Evolutionary conservation across 2,888 invertebrate genomes (phyloP).

Genomic region (Hyles lineata): DNA sequence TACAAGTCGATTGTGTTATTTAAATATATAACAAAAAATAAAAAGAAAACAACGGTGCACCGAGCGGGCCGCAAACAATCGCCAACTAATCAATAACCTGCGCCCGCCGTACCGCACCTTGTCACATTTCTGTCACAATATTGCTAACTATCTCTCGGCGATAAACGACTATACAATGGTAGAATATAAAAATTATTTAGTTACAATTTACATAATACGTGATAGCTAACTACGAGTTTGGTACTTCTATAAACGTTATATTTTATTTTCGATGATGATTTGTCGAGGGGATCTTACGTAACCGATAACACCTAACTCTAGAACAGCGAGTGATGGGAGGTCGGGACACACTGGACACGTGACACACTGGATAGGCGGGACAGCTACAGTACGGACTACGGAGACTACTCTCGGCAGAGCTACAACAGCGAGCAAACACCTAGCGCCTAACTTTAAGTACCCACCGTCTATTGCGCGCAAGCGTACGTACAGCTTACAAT

Average conservation of each 20-base stretch:
- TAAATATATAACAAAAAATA: constrained; percentile 84
- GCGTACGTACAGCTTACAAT: constrained; percentile 71
- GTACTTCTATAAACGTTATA: constrained; percentile 79
- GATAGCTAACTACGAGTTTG: constrained; percentile 83
- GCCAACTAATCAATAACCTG: constrained; percentile 57
- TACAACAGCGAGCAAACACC: constrained; percentile 58
- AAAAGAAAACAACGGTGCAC: constrained; percentile 77
- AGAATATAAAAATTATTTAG: constrained; percentile 81
- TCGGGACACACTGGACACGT: constrained; percentile 59
- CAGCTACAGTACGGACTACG: constrained; percentile 36
- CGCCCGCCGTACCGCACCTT: constrained; percentile 57
- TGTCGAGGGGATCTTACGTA: constrained; percentile 54
- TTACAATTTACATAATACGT: constrained; percentile 84
- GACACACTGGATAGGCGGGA: constrained; percentile 32
- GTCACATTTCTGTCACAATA: constrained; percentile 66
- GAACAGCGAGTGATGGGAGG: constrained; percentile 75
- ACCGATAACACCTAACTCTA: constrained; percentile 69
- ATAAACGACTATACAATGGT: constrained; percentile 84
- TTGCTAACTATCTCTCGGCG: constrained; percentile 77
- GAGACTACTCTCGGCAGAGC: constrained; percentile 60
- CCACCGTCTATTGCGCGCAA: constrained; percentile 73
- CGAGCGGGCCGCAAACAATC: constrained; percentile 64
- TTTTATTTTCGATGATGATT: constrained; percentile 69
- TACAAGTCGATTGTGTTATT: constrained; percentile 84
- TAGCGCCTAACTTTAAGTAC: constrained; percentile 68